Evolutionary conservation across 1,140 invertebrate species (phyloP).

Genomic region (Adelges cooleyi): DNA sequence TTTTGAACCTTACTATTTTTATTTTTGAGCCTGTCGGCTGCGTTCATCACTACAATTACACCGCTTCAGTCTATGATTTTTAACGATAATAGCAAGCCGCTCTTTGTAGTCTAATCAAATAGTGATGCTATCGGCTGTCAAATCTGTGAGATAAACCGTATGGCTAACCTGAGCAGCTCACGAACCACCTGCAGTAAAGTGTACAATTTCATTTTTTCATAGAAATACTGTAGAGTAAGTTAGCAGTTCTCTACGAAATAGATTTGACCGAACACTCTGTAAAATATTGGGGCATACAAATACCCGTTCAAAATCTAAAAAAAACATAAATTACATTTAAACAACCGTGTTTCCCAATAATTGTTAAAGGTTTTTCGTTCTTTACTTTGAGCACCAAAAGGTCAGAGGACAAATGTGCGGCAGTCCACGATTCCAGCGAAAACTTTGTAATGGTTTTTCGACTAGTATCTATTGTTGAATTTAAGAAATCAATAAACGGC

Average conservation of each 20-base stretch:
- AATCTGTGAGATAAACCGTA: slow-evolving; percentile 17
- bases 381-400: slow-evolving; percentile 10
- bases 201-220: neutral
- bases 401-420: slow-evolving; percentile 1
- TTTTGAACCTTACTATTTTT: neutral
- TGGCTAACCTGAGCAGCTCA: slow-evolving; percentile 1
- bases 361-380: neutral
- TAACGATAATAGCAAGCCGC: neutral
- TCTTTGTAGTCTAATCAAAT: neutral
- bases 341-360: neutral
- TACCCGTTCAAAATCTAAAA: neutral
- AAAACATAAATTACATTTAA: neutral
- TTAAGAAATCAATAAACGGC: neutral
- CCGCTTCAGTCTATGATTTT: slow-evolving; percentile 21
- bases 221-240: neutral
- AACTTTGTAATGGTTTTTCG: neutral
- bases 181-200: neutral
- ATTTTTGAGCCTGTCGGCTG: neutral
- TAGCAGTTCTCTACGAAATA: slow-evolving; percentile 20
- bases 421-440: neutral
- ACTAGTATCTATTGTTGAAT: neutral
- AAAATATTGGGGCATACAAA: slow-evolving; percentile 1
- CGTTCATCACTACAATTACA: neutral
- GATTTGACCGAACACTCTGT: neutral
- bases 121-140: slow-evolving; percentile 13